phyloP scores from a whole-genome alignment of 2,113 vertebrate genomes.

The Spea bombifrons region DNA sequence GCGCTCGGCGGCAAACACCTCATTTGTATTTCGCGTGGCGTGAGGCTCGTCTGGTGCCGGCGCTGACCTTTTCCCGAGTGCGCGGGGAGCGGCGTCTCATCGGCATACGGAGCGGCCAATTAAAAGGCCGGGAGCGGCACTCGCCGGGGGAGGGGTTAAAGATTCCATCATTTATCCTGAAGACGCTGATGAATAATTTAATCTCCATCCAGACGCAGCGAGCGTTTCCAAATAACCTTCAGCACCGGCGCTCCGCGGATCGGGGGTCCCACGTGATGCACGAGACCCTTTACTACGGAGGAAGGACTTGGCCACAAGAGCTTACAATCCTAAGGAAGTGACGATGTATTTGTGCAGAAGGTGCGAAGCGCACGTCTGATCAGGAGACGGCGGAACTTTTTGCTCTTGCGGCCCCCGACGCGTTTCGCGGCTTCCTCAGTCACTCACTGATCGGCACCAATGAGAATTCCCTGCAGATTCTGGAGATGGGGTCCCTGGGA shows the following conservation, averaged over 20 bases:
- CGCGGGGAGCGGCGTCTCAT: neutral
- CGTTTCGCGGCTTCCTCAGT: too few species aligned
- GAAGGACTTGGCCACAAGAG: neutral
- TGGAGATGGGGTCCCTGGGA: too few species aligned
- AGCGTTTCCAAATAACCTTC: neutral
- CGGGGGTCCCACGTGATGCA: neutral
- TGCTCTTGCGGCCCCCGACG: too few species aligned
- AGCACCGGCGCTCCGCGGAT: neutral
- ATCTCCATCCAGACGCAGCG: neutral
- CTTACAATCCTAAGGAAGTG: neutral
- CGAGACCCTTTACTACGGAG: neutral
- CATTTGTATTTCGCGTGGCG: constrained; percentile 2
- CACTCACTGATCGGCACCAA: too few species aligned
- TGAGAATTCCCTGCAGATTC: too few species aligned
- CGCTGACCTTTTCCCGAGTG: neutral
- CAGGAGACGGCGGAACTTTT: too few species aligned
- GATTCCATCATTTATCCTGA: neutral
- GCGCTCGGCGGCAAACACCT: neutral
- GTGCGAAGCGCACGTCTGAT: too few species aligned
- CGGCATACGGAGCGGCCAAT: constrained; percentile 17
- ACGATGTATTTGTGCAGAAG: too few species aligned
- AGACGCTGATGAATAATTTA: constrained; percentile 13
- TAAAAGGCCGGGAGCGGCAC: constrained; percentile 20
- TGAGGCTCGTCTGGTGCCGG: neutral
- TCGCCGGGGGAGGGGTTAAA: constrained; percentile 1